phyloP scores from a whole-genome alignment of 2,888 invertebrate species.

The Chironomus riparius region DNA sequence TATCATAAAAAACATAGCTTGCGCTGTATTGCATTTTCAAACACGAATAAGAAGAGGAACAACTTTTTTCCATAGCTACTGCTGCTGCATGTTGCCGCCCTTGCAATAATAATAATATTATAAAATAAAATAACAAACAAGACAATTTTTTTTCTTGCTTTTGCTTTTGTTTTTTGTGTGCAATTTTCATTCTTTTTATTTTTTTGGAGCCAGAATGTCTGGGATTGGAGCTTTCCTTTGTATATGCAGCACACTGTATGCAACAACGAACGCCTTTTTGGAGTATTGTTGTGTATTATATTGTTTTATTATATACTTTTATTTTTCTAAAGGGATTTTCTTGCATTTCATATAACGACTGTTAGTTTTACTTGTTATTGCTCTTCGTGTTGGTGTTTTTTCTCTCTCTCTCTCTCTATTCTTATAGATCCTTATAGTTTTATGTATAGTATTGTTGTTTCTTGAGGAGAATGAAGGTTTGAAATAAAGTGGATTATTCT shows the following conservation, averaged over 20 bases:
- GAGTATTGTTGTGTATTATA: not conserved
- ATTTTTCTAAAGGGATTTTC: no score
- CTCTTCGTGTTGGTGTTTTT: no score
- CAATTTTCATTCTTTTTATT: not conserved
- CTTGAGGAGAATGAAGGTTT: no score
- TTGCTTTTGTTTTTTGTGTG: not conserved
- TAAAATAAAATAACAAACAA: no score
- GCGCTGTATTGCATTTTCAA: not conserved
- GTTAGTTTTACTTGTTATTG: no score
- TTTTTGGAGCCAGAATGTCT: not conserved
- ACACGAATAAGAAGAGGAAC: not conserved
- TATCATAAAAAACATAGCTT: slow-evolving; percentile 6
- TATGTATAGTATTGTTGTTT: no score
- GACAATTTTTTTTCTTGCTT: not conserved
- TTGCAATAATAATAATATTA: not conserved
- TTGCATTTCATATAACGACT: no score
- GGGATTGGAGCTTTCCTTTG: not conserved
- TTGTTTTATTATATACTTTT: not conserved
- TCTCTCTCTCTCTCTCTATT: no score
- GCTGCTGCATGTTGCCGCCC: not conserved
- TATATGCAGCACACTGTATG: not conserved
- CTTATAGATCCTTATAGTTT: no score
- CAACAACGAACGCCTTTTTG: not conserved
- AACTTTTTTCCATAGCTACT: not conserved
- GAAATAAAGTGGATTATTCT: no score